Evolutionary conservation across 2,797 vertebrate genomes (phyloP).

Genomic region (Champsocephalus esox): DNA sequence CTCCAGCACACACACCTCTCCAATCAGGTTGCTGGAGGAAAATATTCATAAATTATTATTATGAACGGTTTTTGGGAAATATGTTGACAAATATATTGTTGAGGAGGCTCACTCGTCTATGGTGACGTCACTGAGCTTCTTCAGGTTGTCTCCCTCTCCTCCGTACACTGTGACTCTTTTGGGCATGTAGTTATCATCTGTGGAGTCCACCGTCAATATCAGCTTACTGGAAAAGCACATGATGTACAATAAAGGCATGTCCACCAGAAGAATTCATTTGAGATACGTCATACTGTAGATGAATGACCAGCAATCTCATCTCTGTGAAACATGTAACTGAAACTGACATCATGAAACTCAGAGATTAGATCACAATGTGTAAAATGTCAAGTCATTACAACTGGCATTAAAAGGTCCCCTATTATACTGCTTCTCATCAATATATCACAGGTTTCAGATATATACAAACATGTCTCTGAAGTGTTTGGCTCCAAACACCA

Average conservation of each 20-base stretch:
- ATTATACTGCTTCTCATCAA: no score
- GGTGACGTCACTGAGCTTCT: constrained; percentile 92
- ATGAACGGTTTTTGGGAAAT: no score
- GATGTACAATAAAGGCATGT: not conserved
- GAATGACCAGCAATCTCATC: not conserved
- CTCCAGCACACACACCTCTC: constrained; percentile 96
- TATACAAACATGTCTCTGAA: no score
- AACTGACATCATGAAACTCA: not conserved
- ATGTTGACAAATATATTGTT: not conserved
- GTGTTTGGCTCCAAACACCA: no score
- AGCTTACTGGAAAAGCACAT: constrained; percentile 87
- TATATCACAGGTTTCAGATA: no score
- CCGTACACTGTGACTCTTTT: constrained; percentile 93
- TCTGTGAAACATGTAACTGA: not conserved
- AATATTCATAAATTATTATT: no score
- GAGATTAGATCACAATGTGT: not conserved
- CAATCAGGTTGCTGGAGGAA: constrained; percentile 90
- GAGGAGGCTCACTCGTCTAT: constrained; percentile 92
- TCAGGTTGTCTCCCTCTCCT: constrained; percentile 93
- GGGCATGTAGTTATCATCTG: constrained; percentile 98
- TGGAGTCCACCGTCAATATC: constrained; percentile 94
- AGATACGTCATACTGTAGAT: not conserved
- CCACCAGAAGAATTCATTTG: not conserved
- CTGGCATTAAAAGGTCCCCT: no score
- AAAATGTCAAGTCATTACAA: not conserved